These are phyloP conservation scores for Chorisops tibialis DNA, from an alignment of 2,888 invertebrate genomes.

Conservation along the genomic window DNA sequence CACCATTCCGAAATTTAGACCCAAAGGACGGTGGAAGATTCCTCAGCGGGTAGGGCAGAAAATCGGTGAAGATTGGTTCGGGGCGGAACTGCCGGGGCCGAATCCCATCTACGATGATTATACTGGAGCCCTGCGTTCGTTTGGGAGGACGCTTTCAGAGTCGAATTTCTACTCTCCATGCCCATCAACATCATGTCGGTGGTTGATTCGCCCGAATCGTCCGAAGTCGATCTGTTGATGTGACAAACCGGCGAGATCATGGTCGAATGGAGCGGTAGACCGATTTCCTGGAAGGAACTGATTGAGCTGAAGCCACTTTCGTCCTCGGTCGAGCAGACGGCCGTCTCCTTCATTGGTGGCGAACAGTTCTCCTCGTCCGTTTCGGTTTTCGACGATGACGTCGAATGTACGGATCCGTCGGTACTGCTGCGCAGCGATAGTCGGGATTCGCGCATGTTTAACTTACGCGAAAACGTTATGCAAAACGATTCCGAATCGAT, in stretches of 20 bases:
- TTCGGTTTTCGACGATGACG: slow-evolving; percentile 43
- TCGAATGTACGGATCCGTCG: slow-evolving; percentile 52
- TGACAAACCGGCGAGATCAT: slow-evolving; percentile 25
- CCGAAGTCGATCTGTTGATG: slow-evolving; percentile 25
- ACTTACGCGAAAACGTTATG: slow-evolving; percentile 44
- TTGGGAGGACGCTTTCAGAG: slow-evolving; percentile 42
- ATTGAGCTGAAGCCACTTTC: slow-evolving; percentile 84
- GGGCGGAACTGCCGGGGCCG: slow-evolving; percentile 32
- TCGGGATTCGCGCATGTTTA: slow-evolving; percentile 49
- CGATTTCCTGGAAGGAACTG: slow-evolving; percentile 80
- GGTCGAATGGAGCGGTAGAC: slow-evolving; percentile 56
- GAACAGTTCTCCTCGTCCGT: slow-evolving; percentile 45
- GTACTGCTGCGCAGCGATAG: slow-evolving; percentile 50
- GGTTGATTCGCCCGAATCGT: slow-evolving; percentile 34
- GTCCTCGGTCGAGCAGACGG: slow-evolving; percentile 58
- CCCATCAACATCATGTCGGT: slow-evolving; percentile 29
- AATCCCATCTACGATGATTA: slow-evolving; percentile 33
- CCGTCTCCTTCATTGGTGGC: slow-evolving; percentile 20
- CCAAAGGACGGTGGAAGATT: slow-evolving; percentile 36
- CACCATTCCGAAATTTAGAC: slow-evolving; percentile 27
- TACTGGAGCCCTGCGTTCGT: background rate
- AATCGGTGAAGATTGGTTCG: slow-evolving; percentile 29
- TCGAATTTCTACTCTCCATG: slow-evolving; percentile 47
- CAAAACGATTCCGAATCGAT: slow-evolving; percentile 29
- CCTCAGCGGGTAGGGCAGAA: slow-evolving; percentile 25